A percentile compares a stretch with the other conserved stretches of the same genome.
phyloP scores from a whole-genome alignment of 2,113 vertebrate genomes.

The Pycnonotus jocosus region DNA sequence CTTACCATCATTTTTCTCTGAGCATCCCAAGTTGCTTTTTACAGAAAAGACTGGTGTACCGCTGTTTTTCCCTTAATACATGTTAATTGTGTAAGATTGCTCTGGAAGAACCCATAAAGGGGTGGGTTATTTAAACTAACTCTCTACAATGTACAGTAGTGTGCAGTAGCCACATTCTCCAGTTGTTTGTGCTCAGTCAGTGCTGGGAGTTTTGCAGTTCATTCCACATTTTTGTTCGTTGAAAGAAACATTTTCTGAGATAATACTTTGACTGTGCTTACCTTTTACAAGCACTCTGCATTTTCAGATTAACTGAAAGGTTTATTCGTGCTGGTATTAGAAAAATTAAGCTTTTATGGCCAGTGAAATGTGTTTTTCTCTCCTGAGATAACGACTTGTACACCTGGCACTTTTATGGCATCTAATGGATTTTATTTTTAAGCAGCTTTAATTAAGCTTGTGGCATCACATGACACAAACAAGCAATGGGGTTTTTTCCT shows the following conservation, averaged over 20 bases:
- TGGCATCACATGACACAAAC: not conserved
- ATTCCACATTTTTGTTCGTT: not conserved
- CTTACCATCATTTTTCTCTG: slow-evolving; percentile 18
- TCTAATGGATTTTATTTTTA: not conserved
- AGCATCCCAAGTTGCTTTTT: not conserved
- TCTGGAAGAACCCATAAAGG: not conserved
- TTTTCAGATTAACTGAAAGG: slow-evolving; percentile 2
- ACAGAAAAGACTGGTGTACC: not conserved
- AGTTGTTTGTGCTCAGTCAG: not conserved
- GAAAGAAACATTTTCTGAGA: not conserved
- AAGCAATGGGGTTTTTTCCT: not conserved
- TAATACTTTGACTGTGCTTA: not conserved
- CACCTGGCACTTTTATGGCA: not conserved
- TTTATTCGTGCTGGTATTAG: not conserved
- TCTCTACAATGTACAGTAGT: not conserved
- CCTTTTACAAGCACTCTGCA: not conserved
- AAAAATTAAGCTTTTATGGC: slow-evolving; percentile 11
- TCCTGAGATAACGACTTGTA: not conserved
- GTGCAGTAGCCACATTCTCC: fast-evolving
- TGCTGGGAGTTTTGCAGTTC: not conserved
- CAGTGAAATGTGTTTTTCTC: slow-evolving; percentile 7
- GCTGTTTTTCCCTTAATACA: not conserved
- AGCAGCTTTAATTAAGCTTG: slow-evolving; percentile 22
- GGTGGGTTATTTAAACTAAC: not conserved
- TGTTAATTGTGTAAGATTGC: not conserved